A percentile compares a stretch with the other conserved stretches of the same genome.
phyloP scores from a whole-genome alignment of 2,888 invertebrate species.

The Adela reaumurella region DNA sequence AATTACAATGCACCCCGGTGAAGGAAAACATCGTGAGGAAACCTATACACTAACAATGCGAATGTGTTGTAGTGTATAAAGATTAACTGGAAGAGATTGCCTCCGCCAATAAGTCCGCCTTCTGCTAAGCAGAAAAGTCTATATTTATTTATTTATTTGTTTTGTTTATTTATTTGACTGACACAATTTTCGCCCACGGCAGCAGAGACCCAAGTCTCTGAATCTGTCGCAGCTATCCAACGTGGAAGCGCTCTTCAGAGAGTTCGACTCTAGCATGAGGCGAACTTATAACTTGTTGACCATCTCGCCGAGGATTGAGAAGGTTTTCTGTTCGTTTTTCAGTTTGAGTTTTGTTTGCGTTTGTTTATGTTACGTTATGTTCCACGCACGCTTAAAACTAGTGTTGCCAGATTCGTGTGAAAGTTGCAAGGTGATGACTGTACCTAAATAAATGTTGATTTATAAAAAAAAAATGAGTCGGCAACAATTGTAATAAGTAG shows the following conservation, averaged over 20 bases:
- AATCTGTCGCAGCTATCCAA: constrained; percentile 47
- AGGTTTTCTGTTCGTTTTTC: constrained; percentile 34
- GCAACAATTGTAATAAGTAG: too few species aligned
- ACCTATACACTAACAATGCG: too few species aligned
- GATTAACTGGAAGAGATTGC: too few species aligned
- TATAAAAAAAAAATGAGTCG: too few species aligned
- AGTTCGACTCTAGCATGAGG: constrained; percentile 39
- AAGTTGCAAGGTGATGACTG: not conserved
- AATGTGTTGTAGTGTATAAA: too few species aligned
- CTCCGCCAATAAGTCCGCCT: too few species aligned
- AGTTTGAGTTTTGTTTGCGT: constrained; percentile 13
- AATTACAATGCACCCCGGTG: too few species aligned
- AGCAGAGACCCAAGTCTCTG: constrained; percentile 49
- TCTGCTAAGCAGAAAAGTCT: too few species aligned
- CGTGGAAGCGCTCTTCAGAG: constrained; percentile 40
- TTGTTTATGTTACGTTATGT: too few species aligned
- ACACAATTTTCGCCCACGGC: constrained; percentile 1
- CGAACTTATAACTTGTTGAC: constrained; percentile 41
- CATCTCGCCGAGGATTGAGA: constrained; percentile 38
- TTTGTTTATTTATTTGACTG: constrained; percentile 1
- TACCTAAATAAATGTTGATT: too few species aligned
- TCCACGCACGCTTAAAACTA: constrained; percentile 5
- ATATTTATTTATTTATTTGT: too few species aligned
- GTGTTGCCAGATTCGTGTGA: not conserved
- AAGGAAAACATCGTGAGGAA: too few species aligned